phyloP scores from a whole-genome alignment of 37 sponge, comb jelly and placozoan species.

The Beroe ovata region DNA sequence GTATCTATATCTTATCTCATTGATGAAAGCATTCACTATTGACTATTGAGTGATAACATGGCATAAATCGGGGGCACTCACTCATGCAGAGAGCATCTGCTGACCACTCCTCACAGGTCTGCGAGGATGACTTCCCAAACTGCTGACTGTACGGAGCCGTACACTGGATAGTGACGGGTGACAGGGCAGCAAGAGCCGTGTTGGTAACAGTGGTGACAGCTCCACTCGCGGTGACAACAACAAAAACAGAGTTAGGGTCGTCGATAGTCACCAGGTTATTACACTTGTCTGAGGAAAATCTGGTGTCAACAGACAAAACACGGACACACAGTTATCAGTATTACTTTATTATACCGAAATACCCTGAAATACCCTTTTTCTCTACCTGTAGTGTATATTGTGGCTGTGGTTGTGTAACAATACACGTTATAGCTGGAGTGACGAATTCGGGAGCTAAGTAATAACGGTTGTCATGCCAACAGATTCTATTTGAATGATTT shows the following conservation, averaged over 20 bases:
- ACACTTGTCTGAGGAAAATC: background rate
- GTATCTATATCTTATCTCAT: too few species aligned
- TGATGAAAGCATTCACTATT: too few species aligned
- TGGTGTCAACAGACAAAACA: too few species aligned
- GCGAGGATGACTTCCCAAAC: background rate
- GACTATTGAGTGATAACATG: too few species aligned
- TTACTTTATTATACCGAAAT: too few species aligned
- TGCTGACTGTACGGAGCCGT: background rate
- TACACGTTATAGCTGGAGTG: too few species aligned
- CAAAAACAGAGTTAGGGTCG: background rate
- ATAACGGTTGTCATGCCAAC: conserved; percentile 49
- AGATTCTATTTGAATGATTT: conserved; percentile 31
- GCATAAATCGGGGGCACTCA: too few species aligned
- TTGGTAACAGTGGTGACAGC: background rate
- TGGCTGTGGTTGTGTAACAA: too few species aligned
- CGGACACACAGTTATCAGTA: too few species aligned
- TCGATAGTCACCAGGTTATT: background rate
- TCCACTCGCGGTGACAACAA: too few species aligned
- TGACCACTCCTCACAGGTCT: background rate
- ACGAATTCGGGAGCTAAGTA: conserved; percentile 2
- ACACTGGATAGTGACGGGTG: background rate
- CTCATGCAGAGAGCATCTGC: background rate
- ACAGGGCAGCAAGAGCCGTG: background rate
- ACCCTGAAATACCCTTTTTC: too few species aligned
- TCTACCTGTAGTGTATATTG: too few species aligned